Evolutionary conservation across 1,140 invertebrate species (phyloP).

Genomic region (Leptonema lineaticorne): DNA sequence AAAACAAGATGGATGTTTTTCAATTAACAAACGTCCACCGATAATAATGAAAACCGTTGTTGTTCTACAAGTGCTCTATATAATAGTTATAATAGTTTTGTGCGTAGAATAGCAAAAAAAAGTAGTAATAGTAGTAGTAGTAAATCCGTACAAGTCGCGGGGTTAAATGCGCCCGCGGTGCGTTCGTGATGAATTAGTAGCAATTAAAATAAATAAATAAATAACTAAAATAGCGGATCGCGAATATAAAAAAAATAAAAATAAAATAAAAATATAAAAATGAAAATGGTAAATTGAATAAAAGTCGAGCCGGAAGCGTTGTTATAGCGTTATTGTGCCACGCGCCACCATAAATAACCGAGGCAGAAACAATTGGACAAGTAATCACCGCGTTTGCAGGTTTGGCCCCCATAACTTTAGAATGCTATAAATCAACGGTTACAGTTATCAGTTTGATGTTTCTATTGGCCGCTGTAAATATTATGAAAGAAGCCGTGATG

Average conservation of each 20-base stretch:
- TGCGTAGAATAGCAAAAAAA: no score
- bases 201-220: conserved; percentile 1
- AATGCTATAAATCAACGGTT: conserved; percentile 33
- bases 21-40: no score
- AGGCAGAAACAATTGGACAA: conserved; percentile 34
- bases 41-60: no score
- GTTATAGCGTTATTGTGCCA: background rate
- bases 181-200: background rate
- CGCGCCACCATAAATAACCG: conserved; percentile 18
- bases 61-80: no score
- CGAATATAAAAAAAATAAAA: no score
- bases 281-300: conserved; percentile 11
- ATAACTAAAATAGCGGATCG: background rate
- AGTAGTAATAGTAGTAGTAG: no score
- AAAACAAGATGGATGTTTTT: no score
- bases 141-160: background rate
- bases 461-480: conserved; percentile 38
- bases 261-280: no score
- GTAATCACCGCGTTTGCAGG: conserved; percentile 32
- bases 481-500: conserved; percentile 2
- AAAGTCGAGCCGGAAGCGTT: conserved; percentile 15
- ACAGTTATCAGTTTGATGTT: conserved; percentile 37
- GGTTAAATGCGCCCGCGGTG: background rate
- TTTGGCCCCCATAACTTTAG: conserved; percentile 28
- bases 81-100: no score